phyloP scores from a whole-genome alignment of 2,888 invertebrate species.

The Sinelater perroti region DNA sequence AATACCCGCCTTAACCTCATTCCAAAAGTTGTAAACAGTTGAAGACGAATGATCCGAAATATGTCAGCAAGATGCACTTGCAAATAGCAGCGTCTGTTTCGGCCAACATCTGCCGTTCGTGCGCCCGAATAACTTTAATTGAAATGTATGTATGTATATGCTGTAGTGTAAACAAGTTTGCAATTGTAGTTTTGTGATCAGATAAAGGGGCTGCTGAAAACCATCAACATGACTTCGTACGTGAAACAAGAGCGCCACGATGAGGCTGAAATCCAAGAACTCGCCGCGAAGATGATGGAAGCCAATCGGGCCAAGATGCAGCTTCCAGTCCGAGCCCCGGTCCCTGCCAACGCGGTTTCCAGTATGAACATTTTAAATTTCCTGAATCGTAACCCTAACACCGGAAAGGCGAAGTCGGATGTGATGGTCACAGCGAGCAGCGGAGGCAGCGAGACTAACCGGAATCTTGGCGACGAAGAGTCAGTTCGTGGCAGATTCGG shows the following conservation, averaged over 20 bases:
- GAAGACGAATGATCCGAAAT: conserved; percentile 47
- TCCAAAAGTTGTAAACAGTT: conserved; percentile 48
- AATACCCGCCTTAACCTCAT: conserved; percentile 60
- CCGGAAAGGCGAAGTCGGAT: conserved; percentile 46
- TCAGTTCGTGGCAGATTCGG: conserved; percentile 86
- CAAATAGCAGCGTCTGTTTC: conserved; percentile 2
- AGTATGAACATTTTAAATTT: conserved; percentile 43
- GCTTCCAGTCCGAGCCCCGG: conserved; percentile 45
- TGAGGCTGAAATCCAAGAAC: conserved; percentile 86
- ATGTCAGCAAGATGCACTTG: background rate
- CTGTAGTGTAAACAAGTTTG: conserved; percentile 9
- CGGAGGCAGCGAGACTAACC: conserved; percentile 41
- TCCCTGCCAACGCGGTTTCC: conserved; percentile 38
- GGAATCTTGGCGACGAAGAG: conserved; percentile 69
- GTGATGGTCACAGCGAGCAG: conserved; percentile 47
- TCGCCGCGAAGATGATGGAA: conserved; percentile 89
- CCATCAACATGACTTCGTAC: conserved; percentile 21
- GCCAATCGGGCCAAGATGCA: conserved; percentile 76
- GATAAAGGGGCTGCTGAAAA: background rate
- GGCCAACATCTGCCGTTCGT: too few relatives aligned
- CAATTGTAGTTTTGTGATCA: conserved; percentile 12
- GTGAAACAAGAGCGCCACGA: conserved; percentile 81
- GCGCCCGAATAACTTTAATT: conserved; percentile 1
- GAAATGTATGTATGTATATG: conserved; percentile 4
- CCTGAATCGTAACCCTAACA: conserved; percentile 38